Conservation (phyloP, 2,888 invertebrate genomes). For the Nemoura dubitans region DNA sequence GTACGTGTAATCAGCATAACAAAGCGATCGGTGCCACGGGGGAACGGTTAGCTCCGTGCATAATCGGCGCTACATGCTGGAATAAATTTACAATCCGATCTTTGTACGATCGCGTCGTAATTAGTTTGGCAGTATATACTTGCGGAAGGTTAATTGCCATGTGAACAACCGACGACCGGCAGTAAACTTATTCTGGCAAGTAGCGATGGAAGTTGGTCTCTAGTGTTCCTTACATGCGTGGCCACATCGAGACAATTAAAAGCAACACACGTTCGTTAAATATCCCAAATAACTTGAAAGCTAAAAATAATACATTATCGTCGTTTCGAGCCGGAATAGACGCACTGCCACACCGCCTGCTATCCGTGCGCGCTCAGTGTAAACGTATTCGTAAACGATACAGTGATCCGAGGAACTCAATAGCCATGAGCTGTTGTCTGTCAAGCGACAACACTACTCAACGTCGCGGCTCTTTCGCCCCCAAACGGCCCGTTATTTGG, state of each 20-base stretch:
- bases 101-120: background rate
- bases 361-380: background rate
- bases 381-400: background rate
- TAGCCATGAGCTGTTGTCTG: background rate
- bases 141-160: background rate
- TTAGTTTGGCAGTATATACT: background rate
- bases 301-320: background rate
- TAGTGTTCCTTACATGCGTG: background rate
- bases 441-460: background rate
- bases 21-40: background rate
- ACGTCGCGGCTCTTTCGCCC: background rate
- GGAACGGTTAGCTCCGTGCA: background rate
- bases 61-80: background rate
- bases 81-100: constrained; percentile 7
- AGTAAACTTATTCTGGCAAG: background rate
- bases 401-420: background rate
- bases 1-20: background rate
- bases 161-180: background rate
- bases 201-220: background rate
- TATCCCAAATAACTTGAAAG: constrained; percentile 7
- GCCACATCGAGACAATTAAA: constrained; percentile 3
- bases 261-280: background rate
- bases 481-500: background rate
- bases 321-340: background rate
- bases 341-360: background rate